Evolutionary conservation across 2,113 vertebrate species (phyloP).

Genomic region (Ramphastos sulfuratus): DNA sequence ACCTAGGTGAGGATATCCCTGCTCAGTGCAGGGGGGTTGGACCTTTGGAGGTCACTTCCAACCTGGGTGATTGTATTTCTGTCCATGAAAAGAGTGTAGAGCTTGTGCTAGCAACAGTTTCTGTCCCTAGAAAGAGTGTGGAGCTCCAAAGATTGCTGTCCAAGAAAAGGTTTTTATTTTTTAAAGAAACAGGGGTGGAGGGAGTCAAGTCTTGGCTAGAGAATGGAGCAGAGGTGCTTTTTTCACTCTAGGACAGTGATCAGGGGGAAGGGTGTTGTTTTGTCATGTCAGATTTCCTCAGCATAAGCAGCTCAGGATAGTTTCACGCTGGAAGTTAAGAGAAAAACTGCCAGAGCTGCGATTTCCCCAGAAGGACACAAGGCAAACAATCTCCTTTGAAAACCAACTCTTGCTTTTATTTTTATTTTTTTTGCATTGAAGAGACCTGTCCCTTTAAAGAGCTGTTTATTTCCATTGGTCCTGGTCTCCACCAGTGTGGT

Average conservation of each 20-base stretch:
- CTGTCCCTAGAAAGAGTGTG: neutral
- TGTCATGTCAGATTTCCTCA: conserved; percentile 6
- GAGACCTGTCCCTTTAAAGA: conserved; percentile 72
- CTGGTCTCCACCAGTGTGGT: conserved; percentile 56
- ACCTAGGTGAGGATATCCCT: too few species aligned
- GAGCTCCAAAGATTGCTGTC: neutral
- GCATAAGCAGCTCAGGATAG: neutral
- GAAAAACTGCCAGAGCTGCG: conserved; percentile 49
- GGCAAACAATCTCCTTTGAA: conserved; percentile 71
- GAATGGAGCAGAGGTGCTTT: neutral
- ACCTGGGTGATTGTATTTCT: too few species aligned
- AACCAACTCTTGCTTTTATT: conserved; percentile 76
- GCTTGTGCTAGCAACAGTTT: neutral
- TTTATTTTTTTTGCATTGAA: conserved; percentile 77
- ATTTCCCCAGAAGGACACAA: conserved; percentile 59
- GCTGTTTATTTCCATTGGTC: conserved; percentile 66
- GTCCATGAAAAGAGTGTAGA: neutral
- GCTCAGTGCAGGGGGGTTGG: too few species aligned
- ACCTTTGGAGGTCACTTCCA: too few species aligned
- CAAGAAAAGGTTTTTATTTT: neutral
- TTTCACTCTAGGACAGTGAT: neutral
- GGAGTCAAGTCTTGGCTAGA: neutral
- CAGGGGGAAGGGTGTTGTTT: neutral
- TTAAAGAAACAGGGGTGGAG: neutral
- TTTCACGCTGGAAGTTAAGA: conserved; percentile 4